Base-by-base conservation (phyloP, 2,888 invertebrate species). In the Exocentrus adspersus region DNA sequence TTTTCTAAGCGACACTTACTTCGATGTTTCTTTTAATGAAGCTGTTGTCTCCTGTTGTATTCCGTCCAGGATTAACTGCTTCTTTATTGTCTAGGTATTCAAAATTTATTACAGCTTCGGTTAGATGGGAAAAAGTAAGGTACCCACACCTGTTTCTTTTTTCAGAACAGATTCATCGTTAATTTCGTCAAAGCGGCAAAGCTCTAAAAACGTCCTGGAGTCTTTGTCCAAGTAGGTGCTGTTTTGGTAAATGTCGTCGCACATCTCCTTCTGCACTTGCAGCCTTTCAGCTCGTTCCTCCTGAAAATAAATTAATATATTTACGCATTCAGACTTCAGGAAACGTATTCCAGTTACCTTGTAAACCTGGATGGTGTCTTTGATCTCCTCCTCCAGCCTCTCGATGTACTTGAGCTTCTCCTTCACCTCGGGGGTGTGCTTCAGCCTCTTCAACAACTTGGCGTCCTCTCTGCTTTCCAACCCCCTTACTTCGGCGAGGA, bases 391-490 rank as follows among this genome's bases (percentile, higher is more conserved):
- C 46, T 73, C 70, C 56, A 73, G 16, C 19, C 68, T 60, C 10
- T 65, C 64, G 51, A 74, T 73, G 24, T 59, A 42, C 32, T 67
- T 60, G 32, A 74, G 51, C 43, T 65, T 68, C 32, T 68, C 60
- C 56, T 65, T 68, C n/a, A 74, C 64, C 52, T 68, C 70, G 5
- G 72, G 70, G 5, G 70, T 72, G 43, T 68, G 53, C 56, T 74
- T 72, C 46, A 72, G 43, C 42, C 65, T 45, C 46, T 63, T 69
- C 45, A 71, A 72, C 54, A 68, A 61, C 62, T 71, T 66, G 41
- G 62, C 61, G 24, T 65, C 64, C 1, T 51, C 59, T 17, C 43
- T 19, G 43, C n/a, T n/a, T 65, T 28, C n/a, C 53, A 48, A 52
- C 19, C 59, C 53, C n/a, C 17, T 51, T 17, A 37, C 60, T 53